Evolutionary conservation across 2,113 vertebrate genomes (phyloP).

Genomic region (Gymnorhina tibicen): DNA sequence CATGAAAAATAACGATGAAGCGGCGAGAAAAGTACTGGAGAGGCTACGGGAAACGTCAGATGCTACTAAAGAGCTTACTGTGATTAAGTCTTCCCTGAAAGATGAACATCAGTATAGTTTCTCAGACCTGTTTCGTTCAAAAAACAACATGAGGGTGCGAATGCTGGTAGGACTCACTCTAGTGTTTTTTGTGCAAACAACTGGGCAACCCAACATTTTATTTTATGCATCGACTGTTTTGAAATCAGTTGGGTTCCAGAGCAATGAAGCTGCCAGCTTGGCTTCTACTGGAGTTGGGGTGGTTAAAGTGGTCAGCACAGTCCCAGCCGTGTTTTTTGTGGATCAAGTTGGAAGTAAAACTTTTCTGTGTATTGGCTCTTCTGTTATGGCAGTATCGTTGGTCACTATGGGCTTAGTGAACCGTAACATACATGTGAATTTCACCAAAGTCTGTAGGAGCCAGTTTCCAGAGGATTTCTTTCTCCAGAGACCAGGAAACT

Average conservation of each 20-base stretch:
- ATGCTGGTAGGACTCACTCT: constrained; percentile 83
- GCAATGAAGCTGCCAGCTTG: constrained; percentile 87
- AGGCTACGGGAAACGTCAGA: constrained; percentile 74
- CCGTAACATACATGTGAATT: constrained; percentile 81
- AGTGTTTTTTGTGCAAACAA: constrained; percentile 91
- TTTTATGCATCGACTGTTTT: constrained; percentile 93
- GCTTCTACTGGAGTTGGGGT: constrained; percentile 92
- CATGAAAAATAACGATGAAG: constrained; percentile 79
- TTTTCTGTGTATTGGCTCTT: constrained; percentile 87
- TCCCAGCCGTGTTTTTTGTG: constrained; percentile 87
- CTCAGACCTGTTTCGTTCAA: constrained; percentile 83
- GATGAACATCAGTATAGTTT: constrained; percentile 86
- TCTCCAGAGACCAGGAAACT: constrained; percentile 42
- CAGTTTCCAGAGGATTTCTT: constrained; percentile 39
- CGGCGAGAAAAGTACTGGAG: constrained; percentile 80
- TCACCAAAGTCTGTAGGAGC: constrained; percentile 84
- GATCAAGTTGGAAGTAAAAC: constrained; percentile 89
- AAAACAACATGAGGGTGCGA: constrained; percentile 87
- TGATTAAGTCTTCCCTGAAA: constrained; percentile 85
- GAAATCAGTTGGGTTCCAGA: constrained; percentile 90
- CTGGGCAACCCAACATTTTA: constrained; percentile 92
- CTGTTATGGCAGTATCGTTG: constrained; percentile 84
- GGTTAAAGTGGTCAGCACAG: constrained; percentile 88
- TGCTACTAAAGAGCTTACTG: constrained; percentile 79
- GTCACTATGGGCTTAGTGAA: constrained; percentile 82